Percentiles rank a stretch among this genome's conserved stretches.
Evolutionary conservation across 2,888 invertebrate genomes (phyloP).

Genomic region (Papilio protenor): DNA sequence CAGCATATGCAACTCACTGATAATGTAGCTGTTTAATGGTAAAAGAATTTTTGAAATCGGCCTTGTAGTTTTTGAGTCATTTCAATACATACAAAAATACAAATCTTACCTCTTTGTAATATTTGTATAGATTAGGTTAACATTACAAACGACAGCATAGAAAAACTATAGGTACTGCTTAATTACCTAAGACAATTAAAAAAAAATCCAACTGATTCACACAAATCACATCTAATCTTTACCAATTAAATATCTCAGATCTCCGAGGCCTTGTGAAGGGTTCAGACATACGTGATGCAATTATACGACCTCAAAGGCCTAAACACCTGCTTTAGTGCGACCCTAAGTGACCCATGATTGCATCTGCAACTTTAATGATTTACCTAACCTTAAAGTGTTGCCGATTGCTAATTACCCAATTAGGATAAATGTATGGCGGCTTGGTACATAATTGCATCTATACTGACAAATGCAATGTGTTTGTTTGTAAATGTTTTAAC

Average conservation of each 20-base stretch:
- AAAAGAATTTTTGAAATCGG: no score
- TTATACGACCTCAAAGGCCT: constrained; percentile 10
- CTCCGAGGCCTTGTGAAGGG: constrained; percentile 30
- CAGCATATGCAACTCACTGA: no score
- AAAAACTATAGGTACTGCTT: no score
- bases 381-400: neutral
- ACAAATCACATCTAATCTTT: constrained; percentile 11
- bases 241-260: constrained; percentile 20
- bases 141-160: no score
- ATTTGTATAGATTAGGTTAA: no score
- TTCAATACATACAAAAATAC: no score
- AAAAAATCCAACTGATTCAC: neutral
- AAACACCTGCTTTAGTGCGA: constrained; percentile 24
- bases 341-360: constrained; percentile 18
- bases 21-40: no score
- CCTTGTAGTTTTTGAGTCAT: no score
- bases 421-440: neutral
- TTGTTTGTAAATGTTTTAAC: no score
- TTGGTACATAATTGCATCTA: neutral
- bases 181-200: no score
- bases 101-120: no score
- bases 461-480: no score
- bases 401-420: constrained; percentile 15
- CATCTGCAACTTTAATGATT: constrained; percentile 13
- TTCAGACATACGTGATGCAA: constrained; percentile 29